These are phyloP conservation scores for Drosophila lini DNA, from an alignment of 1,140 invertebrate genomes.

Conservation along the genomic window DNA sequence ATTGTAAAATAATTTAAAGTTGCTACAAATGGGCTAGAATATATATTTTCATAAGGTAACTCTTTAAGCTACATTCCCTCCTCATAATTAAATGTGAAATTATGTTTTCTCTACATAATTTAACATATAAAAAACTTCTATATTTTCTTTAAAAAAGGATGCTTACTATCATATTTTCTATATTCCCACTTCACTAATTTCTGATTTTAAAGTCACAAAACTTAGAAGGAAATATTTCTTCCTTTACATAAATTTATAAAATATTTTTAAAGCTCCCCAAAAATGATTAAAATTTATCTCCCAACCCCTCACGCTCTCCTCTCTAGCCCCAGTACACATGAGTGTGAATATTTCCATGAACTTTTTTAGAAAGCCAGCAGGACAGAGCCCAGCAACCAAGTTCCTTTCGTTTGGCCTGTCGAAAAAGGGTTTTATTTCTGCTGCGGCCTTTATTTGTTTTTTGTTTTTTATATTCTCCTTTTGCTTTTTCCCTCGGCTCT, in stretches of 20 bases:
- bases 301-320: slow-evolving; percentile 14
- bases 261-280: background rate
- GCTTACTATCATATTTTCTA: background rate
- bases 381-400: slow-evolving; percentile 36
- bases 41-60: no score
- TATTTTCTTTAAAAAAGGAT: no score
- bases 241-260: no score
- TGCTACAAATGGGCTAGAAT: no score
- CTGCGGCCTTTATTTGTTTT: slow-evolving; percentile 52
- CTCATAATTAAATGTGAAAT: no score
- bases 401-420: slow-evolving; percentile 51
- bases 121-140: no score
- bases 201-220: background rate
- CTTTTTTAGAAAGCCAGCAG: slow-evolving; percentile 55
- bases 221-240: fast-evolving
- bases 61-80: no score
- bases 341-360: slow-evolving; percentile 44
- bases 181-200: no score
- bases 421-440: slow-evolving; percentile 64
- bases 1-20: no score
- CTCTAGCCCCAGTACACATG: slow-evolving; percentile 8
- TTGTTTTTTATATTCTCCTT: slow-evolving; percentile 17
- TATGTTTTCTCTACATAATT: background rate
- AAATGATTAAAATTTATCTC: background rate
- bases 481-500: slow-evolving; percentile 54